Percentiles rank a stretch among this genome's conserved stretches.
Evolutionary conservation across 64 coral and sea anemone species (phyloP).

Genomic region (Actinia tenebrosa): DNA sequence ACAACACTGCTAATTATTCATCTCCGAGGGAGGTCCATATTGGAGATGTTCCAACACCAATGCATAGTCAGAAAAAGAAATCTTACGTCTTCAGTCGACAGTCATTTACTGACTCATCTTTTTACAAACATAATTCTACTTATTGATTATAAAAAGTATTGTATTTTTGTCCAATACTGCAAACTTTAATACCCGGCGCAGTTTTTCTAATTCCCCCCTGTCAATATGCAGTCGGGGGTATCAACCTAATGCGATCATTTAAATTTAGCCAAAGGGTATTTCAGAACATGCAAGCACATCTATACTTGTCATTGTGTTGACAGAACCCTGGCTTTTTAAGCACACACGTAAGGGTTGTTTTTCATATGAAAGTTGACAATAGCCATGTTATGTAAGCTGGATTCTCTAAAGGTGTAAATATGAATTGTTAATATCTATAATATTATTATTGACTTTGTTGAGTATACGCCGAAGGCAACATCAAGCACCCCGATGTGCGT

Average conservation of each 20-base stretch:
- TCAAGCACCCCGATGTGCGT: not conserved
- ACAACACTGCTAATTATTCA: not conserved
- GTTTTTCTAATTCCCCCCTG: no score
- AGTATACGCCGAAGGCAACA: not conserved
- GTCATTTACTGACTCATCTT: no score
- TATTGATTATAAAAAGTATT: not conserved
- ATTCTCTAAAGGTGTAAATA: not conserved
- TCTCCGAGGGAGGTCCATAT: not conserved
- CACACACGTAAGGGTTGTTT: not conserved
- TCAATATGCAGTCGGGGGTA: not conserved
- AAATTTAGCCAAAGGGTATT: no score
- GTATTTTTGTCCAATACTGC: not conserved
- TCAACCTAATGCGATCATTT: not conserved
- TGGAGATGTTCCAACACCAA: not conserved
- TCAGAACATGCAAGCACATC: no score
- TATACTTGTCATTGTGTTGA: not conserved
- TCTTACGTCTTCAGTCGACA: not conserved
- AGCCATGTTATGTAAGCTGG: not conserved
- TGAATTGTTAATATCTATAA: not conserved
- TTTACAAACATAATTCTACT: no score
- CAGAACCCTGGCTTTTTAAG: not conserved
- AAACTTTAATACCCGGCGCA: no score
- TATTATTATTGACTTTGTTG: not conserved
- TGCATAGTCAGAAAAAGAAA: not conserved
- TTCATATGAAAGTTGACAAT: not conserved